Evolutionary conservation across 2,797 vertebrate species (phyloP), one percentile per base, ranked within the genome.

Genomic region (Platalea minor): DNA sequence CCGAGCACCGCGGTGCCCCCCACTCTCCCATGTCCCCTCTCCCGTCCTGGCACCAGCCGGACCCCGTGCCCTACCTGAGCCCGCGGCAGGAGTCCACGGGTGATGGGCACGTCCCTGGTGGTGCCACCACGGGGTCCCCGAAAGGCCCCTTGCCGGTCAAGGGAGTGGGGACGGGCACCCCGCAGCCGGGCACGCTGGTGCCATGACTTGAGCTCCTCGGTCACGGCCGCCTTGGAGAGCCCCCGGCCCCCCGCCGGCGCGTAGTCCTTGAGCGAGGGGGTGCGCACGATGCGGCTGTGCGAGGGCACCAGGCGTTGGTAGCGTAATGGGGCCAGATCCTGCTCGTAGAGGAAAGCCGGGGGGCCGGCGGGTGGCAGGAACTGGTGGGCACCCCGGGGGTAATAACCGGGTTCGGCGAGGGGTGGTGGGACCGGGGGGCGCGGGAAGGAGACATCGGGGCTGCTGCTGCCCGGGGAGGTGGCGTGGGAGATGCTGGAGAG

Each of bases 241-340:
- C 87, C 91, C 14, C 80, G 60, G 23, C 25, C 11, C 12, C 33
- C 89, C 2, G 7, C 10, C 0, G 90, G 92, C 0, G 23, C 43
- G 0, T 88, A 84, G 93, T 96, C 96, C 59, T 93, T 98, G 26
- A 98, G 98, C 2, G 98, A 98, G 6, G 98, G 98, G 0, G 98
- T 98, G 57, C 99, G 98, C 74, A 97, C 97, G 24, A 98, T 95
- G 94, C 98, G 98, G 93, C 98, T 81, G 3, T 98, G 98, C 10
- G 98, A 95, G 17, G 98, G 97, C 72, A 98, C 91, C 80, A 96
- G 94, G 35, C 97, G 94, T 89, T 98, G 98, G 91, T 98, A 98
- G 14, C 97, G 98, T 59, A 97, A 89, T 2, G 97, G 93, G 8
- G 97, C 95, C 33, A 92, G 54, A 7, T 98, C 98, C 93, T 96